Evolutionary conservation across 2,797 vertebrate genomes (phyloP).

Genomic region (Acanthis flammea): DNA sequence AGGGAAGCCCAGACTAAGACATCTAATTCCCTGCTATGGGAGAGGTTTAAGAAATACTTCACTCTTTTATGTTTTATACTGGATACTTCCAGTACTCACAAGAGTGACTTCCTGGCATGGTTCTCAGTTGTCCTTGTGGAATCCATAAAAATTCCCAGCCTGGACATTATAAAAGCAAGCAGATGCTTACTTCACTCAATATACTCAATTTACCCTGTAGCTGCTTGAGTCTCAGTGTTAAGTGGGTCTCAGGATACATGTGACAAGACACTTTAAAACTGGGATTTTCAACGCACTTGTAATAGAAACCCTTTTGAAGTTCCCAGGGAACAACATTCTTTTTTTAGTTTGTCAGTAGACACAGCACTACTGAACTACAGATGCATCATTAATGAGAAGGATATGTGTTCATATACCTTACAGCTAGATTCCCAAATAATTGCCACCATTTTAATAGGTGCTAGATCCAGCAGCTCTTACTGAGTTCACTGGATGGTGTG

Average conservation of each 20-base stretch:
- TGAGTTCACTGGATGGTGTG: background rate
- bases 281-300: background rate
- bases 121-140: background rate
- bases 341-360: background rate
- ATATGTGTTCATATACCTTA: background rate
- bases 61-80: background rate
- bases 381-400: background rate
- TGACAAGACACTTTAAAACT: background rate
- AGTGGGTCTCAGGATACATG: background rate
- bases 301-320: background rate
- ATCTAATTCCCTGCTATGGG: background rate
- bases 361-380: background rate
- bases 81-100: background rate
- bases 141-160: background rate
- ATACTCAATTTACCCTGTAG: background rate
- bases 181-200: background rate
- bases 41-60: background rate
- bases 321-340: background rate
- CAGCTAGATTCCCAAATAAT: background rate
- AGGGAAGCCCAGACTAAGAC: background rate
- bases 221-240: background rate
- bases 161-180: background rate
- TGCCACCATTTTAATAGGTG: background rate
- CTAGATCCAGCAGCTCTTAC: constrained; percentile 12
- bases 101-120: background rate